A percentile compares a stretch with the other conserved stretches of the same genome.
These are phyloP conservation scores for Lepilemur ruficaudatus DNA, from an alignment of 2,797 vertebrate genomes.

Conservation along the genomic window DNA sequence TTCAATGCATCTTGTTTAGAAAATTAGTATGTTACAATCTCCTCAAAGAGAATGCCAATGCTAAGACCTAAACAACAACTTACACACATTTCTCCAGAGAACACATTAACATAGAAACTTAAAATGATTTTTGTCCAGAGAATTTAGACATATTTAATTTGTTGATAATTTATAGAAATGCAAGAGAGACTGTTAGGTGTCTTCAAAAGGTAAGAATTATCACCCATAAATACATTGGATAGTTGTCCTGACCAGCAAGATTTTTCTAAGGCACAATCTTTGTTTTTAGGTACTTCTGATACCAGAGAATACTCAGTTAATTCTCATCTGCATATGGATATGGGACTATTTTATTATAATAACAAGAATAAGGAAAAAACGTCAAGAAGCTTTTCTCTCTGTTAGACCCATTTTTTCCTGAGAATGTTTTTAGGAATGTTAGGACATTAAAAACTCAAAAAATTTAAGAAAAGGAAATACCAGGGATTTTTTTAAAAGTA, in stretches of 20 bases:
- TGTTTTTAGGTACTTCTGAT: neutral
- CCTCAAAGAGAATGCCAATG: neutral
- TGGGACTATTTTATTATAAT: slow-evolving; percentile 8
- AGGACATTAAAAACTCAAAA: neutral
- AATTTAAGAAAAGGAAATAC: neutral
- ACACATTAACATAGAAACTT: neutral
- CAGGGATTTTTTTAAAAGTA: neutral
- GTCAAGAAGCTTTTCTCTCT: neutral
- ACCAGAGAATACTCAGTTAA: neutral
- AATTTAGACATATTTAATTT: neutral
- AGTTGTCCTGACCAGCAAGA: neutral
- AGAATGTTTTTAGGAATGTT: neutral
- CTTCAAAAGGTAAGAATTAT: neutral
- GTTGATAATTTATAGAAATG: neutral
- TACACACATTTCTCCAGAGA: neutral
- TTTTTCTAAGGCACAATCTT: neutral
- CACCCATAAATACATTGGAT: neutral
- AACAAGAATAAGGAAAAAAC: neutral
- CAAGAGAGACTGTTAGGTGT: neutral
- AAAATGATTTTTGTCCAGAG: neutral
- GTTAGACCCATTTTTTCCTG: neutral
- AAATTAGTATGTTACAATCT: neutral
- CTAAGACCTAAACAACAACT: neutral
- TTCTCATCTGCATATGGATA: neutral
- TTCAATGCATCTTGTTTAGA: neutral